A percentile compares a stretch with the other conserved stretches of the same genome.
Evolutionary conservation across 2,888 invertebrate species (phyloP).

Genomic region (Cephonodes hylas): DNA sequence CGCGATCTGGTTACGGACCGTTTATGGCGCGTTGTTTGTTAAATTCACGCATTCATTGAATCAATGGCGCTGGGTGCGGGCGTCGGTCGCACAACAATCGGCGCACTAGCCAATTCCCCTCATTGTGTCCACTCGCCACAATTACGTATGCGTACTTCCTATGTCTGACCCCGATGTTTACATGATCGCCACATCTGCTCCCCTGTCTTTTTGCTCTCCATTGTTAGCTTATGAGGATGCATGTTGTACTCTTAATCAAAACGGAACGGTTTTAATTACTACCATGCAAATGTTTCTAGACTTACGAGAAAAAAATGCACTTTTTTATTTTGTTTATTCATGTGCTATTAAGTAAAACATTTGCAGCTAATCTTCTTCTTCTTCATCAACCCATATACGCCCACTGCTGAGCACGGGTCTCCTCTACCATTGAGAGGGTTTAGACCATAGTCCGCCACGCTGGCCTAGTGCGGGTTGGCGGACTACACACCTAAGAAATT

Average conservation of each 20-base stretch:
- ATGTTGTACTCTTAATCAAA: constrained; percentile 42
- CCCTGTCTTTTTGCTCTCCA: constrained; percentile 43
- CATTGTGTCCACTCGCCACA: constrained; percentile 76
- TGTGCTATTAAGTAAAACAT: not conserved
- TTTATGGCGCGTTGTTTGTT: constrained; percentile 64
- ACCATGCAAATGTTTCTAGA: constrained; percentile 30
- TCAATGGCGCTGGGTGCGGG: constrained; percentile 76
- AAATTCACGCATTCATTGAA: constrained; percentile 73
- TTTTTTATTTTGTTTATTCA: not conserved
- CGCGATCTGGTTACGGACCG: constrained; percentile 53
- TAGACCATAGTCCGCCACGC: too few relatives aligned
- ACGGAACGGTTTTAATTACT: constrained; percentile 43
- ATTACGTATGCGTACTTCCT: constrained; percentile 77
- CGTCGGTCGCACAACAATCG: constrained; percentile 79
- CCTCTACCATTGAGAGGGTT: too few relatives aligned
- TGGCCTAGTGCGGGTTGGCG: too few relatives aligned
- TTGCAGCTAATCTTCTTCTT: too few relatives aligned
- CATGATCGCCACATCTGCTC: constrained; percentile 55
- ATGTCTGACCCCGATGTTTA: constrained; percentile 58
- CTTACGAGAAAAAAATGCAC: not conserved
- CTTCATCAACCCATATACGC: too few relatives aligned
- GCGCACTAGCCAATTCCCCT: constrained; percentile 76
- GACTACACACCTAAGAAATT: too few relatives aligned
- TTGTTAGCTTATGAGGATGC: constrained; percentile 45
- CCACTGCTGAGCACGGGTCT: too few relatives aligned